phyloP scores from a whole-genome alignment of 2,113 vertebrate species.

The Falco punctatus region DNA sequence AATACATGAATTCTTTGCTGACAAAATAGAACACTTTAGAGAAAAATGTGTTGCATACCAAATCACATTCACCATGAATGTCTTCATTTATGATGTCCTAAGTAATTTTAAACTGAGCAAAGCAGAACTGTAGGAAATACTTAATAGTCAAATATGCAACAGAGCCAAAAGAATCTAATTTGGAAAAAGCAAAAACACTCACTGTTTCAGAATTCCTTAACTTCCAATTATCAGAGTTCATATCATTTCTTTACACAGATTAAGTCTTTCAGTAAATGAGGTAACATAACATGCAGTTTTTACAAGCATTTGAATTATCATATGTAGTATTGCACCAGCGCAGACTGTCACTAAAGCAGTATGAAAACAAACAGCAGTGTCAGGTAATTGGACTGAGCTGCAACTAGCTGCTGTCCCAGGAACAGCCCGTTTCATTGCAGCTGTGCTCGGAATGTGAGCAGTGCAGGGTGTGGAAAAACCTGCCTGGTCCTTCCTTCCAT shows the following conservation, averaged over 20 bases:
- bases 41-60: background rate
- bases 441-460: accelerated
- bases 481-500: background rate
- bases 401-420: background rate
- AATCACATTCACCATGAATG: background rate
- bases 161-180: background rate
- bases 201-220: background rate
- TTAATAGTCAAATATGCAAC: background rate
- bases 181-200: background rate
- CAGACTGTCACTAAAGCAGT: background rate
- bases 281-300: background rate
- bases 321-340: background rate
- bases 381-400: background rate
- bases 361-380: background rate
- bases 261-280: background rate
- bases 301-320: background rate
- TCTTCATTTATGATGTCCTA: background rate
- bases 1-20: background rate
- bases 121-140: background rate
- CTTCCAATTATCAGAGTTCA: background rate
- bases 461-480: no score
- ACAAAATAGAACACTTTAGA: background rate
- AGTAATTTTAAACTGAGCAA: background rate
- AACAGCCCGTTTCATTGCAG: background rate
- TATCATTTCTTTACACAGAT: background rate